These are phyloP conservation scores for Pollachius pollachius DNA, from an alignment of 2,113 vertebrate genomes.

Conservation along the genomic window DNA sequence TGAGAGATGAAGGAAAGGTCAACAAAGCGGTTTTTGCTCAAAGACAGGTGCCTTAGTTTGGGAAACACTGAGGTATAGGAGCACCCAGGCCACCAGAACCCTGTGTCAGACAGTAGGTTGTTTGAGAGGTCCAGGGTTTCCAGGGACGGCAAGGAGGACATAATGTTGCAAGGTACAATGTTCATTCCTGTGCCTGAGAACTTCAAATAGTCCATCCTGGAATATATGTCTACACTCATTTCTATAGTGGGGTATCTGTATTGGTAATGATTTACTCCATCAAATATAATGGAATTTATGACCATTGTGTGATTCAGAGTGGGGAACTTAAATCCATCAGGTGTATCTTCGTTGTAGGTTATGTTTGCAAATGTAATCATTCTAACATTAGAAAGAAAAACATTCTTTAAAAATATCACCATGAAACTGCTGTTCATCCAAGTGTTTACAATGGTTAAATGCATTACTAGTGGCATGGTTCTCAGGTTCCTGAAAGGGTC, in stretches of 20 bases:
- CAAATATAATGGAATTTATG: conserved; percentile 43
- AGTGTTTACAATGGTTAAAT: conserved; percentile 50
- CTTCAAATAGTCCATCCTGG: conserved; percentile 51
- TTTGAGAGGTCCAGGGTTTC: conserved; percentile 60
- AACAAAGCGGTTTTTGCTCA: conserved; percentile 61
- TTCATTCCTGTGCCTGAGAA: conserved; percentile 67
- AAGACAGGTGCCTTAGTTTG: conserved; percentile 45
- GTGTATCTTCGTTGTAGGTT: conserved; percentile 63
- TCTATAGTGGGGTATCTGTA: conserved; percentile 59
- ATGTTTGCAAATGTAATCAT: conserved; percentile 57
- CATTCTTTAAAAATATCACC: conserved; percentile 40
- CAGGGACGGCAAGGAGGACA: conserved; percentile 54
- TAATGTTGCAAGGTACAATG: conserved; percentile 58
- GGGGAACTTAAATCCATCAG: conserved; percentile 48
- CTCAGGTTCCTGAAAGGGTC: conserved; percentile 47
- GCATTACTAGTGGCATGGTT: conserved; percentile 41
- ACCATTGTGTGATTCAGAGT: conserved; percentile 37
- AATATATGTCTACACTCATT: conserved; percentile 34
- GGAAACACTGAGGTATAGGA: conserved; percentile 51
- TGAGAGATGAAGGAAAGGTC: conserved; percentile 51
- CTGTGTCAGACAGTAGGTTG: conserved; percentile 57
- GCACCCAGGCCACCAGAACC: conserved; percentile 63
- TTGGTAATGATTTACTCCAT: conserved; percentile 54
- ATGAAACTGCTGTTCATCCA: conserved; percentile 61
- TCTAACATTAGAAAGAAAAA: conserved; percentile 45